Evolutionary conservation across 2,113 vertebrate genomes (phyloP), one percentile per base, ranked within the genome.

Genomic region (Halcyon senegalensis): DNA sequence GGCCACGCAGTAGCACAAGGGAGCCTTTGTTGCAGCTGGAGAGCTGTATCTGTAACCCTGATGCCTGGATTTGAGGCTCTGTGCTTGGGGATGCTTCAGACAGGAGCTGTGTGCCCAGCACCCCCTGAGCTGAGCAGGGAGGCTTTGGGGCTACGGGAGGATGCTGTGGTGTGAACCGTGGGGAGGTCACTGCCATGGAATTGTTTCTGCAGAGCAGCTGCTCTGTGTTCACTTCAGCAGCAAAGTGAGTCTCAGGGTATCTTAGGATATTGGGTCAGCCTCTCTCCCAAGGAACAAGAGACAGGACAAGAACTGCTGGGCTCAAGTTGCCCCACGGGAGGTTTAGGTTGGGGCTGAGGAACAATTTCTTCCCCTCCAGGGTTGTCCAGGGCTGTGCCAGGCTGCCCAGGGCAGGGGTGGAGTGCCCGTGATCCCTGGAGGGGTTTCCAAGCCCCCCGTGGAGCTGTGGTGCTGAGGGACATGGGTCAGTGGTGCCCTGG

Each of bases 1-100:
- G 41, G 50, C 43, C 2, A 0, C 24, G 50, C 75, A 69, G 50
- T 7, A 76, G 55, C 75, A 94, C 92, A 90, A 82, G 63, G 69
- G 67, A 83, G 82, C 41, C 85, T 86, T 90, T 96, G 93, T 86
- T 83, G 44, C 27, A 63, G 53, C 67, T 31, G 19, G 28, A 69
- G n/a, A 4, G 28, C 51, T 82, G 5, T 48, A 37, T 79, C 43
- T 80, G 41, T 59, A 13, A 48, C 58, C 62, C 75, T 62, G 53
- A 73, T 19, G 7, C 78, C 53, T 59, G 0, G 59, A 4, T 70
- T 64, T 25, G 58, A 43, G 46, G 2, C 64, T 46, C 31, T 15
- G 19, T 20, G 11, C 35, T 19, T 41, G 10, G 37, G 46, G 51
- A 59, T 0, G 0, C 20, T 37, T 62, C 41, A 2, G 46, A 41